Percentiles rank a stretch among this genome's conserved stretches.
These are phyloP conservation scores for Neopipo cinnamomea DNA, from an alignment of 2,113 vertebrate genomes.

Conservation along the genomic window DNA sequence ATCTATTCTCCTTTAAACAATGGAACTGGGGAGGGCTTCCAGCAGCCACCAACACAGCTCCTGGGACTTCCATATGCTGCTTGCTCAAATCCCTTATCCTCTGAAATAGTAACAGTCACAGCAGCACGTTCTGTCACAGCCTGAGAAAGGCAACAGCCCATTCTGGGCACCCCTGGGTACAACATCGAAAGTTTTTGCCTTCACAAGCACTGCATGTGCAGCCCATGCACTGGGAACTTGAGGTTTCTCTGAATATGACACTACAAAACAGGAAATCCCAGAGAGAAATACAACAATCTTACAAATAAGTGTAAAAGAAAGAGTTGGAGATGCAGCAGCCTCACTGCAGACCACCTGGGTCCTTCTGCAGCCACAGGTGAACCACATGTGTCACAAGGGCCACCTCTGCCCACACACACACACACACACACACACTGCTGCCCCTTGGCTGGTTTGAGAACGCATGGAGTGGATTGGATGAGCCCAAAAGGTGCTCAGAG, in stretches of 20 bases:
- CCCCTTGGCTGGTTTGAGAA: neutral
- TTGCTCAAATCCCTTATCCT: neutral
- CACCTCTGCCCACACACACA: neutral
- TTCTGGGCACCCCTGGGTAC: neutral
- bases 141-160: neutral
- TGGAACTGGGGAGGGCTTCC: neutral
- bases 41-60: neutral
- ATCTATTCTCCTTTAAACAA: constrained; percentile 52
- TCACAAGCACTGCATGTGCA: neutral
- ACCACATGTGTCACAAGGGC: accelerated
- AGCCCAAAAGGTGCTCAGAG: neutral
- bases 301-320: neutral
- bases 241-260: neutral
- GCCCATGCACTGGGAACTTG: neutral
- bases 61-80: neutral
- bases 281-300: neutral
- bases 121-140: neutral
- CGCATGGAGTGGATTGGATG: accelerated
- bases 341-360: neutral
- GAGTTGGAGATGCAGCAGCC: neutral
- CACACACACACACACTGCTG: neutral
- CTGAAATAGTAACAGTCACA: neutral
- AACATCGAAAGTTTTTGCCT: neutral
- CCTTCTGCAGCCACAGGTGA: neutral
- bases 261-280: neutral